Conservation (phyloP, 2,797 vertebrate genomes). For the Chiloscyllium punctatum region DNA sequence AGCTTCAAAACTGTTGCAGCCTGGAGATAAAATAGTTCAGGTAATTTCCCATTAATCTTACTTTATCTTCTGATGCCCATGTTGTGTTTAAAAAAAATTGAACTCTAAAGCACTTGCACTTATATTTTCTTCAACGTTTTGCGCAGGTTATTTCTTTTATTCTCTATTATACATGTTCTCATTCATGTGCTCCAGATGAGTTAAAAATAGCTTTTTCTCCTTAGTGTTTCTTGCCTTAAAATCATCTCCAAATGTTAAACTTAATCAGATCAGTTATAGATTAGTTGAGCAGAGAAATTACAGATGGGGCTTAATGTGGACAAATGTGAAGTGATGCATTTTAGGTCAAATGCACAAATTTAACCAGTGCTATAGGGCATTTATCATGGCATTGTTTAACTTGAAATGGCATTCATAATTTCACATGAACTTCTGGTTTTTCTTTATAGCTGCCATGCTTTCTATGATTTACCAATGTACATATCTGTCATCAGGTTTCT, state of each 20-base stretch:
- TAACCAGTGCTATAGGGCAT: neutral
- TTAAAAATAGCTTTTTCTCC: neutral
- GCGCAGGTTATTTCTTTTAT: neutral
- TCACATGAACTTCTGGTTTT: neutral
- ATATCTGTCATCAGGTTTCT: neutral
- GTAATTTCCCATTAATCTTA: conserved; percentile 54
- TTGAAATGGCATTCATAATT: neutral
- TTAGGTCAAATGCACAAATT: neutral
- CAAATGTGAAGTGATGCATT: no score
- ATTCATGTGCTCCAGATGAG: neutral
- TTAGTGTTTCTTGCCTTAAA: neutral
- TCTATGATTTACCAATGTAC: neutral
- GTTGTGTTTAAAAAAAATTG: neutral
- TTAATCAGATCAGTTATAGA: neutral
- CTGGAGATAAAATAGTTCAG: conserved; percentile 96
- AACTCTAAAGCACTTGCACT: conserved; percentile 29
- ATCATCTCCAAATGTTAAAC: neutral
- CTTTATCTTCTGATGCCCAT: conserved; percentile 18
- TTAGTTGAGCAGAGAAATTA: no score
- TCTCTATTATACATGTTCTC: neutral
- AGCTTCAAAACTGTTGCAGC: conserved; percentile 85
- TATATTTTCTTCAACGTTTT: neutral
- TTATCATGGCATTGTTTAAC: neutral
- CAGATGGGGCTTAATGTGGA: no score
- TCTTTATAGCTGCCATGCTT: neutral